Evolutionary conservation across 2,888 invertebrate genomes (phyloP), one percentile per base, ranked within the genome.

Genomic region (Sphaeridia pumilis): DNA sequence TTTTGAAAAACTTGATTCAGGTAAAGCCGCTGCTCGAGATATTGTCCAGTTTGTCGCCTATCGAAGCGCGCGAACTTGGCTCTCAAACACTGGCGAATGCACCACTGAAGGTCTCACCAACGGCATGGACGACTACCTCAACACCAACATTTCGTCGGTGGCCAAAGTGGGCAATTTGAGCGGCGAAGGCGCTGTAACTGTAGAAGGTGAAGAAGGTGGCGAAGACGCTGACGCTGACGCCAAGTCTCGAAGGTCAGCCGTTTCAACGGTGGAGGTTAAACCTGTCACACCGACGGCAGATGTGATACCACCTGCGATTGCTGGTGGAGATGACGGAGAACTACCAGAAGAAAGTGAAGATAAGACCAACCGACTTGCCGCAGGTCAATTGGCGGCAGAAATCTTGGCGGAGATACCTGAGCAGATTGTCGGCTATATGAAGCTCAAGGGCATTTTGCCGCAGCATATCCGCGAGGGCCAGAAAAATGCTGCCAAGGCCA

Each of bases 361-460:
- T 31, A 47, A 52, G 10, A 61, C 61, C 10, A 52, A 54, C 46
- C 49, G 57, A 41, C 28, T 61, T 14, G 58, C 61, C 10, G 57
- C 58, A 49, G 56, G 59, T 25, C 57, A 58, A 48, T 46, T 78
- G 44, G 78, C 78, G 24, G 74, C 74, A 64, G 78, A 76, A 64
- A 77, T 38, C 5, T 17, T 38, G 17, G 38, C 38, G 17, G 38
- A 38, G 20, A 38, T 38, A 14, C 38, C 38, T 77, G 70, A 70
- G 45, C 76, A 77, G 61, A 66, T 72, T 47, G 53, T 71, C n/a
- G 62, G 68, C 12, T 71, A 67, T 59, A 76, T 76, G 76, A 73
- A 72, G 59, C 66, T 69, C 21, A 68, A 71, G 48, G 68, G 68
- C 35, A 69, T 75, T 52, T 66, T 68, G 52, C 76, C 76, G 12